phyloP scores from a whole-genome alignment of 2,888 invertebrate genomes.

The Aspidiotus rigidus region DNA sequence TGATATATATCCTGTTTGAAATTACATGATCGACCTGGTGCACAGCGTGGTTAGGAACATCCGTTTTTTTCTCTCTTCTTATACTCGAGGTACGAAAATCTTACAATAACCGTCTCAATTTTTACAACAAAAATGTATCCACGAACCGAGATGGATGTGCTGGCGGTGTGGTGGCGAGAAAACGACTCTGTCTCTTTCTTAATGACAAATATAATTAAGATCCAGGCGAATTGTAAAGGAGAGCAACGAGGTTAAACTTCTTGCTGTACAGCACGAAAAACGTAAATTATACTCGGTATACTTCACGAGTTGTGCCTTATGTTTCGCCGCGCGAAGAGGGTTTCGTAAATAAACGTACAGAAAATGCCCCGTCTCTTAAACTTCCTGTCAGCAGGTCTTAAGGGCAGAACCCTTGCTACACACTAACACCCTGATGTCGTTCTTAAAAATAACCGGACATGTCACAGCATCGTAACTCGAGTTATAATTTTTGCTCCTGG shows the following conservation, averaged over 20 bases:
- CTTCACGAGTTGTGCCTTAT: not conserved
- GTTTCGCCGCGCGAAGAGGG: not conserved
- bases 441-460: conserved; percentile 33
- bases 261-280: conserved; percentile 26
- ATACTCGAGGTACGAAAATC: too few species aligned
- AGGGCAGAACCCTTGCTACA: conserved; percentile 32
- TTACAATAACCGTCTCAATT: too few species aligned
- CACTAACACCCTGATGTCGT: conserved; percentile 12
- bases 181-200: not conserved
- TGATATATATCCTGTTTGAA: too few species aligned
- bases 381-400: conserved; percentile 33
- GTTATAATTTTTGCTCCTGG: conserved; percentile 1
- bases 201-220: conserved; percentile 33
- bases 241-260: conserved; percentile 20
- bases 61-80: too few species aligned
- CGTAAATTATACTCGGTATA: conserved; percentile 31
- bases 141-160: too few species aligned
- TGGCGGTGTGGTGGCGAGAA: too few species aligned
- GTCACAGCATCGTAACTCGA: conserved; percentile 17
- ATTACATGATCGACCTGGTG: too few species aligned
- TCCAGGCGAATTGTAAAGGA: not conserved
- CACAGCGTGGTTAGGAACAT: too few species aligned
- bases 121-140: too few species aligned
- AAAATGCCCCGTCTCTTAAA: conserved; percentile 30
- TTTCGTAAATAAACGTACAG: conserved; percentile 28